Conservation (phyloP, 2,797 vertebrate species). For the Eulemur mongoz region DNA sequence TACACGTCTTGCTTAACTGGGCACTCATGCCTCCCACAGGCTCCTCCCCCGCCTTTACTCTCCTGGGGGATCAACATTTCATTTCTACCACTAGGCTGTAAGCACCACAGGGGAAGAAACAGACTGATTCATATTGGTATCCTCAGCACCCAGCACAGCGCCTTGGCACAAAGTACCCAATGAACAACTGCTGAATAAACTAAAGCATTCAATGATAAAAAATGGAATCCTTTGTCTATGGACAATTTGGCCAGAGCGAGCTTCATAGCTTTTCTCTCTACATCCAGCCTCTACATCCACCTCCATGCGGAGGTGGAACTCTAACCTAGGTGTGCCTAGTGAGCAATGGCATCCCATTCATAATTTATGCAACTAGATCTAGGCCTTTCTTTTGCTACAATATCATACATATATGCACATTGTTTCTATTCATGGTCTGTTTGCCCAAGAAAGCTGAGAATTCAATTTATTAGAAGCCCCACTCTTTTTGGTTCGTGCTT, state of each 20-base stretch:
- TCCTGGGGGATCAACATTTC: not conserved
- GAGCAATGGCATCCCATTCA: not conserved
- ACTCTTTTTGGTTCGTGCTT: not conserved
- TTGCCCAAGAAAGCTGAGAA: not conserved
- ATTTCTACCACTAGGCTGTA: not conserved
- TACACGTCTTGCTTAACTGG: not conserved
- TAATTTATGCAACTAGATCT: not conserved
- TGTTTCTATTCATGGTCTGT: not conserved
- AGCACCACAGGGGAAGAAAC: not conserved
- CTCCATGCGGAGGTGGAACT: not conserved
- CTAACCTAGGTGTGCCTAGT: not conserved
- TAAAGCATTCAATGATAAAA: conserved; percentile 3
- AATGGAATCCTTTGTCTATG: not conserved
- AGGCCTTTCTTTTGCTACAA: not conserved
- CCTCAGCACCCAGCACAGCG: not conserved
- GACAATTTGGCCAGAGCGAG: conserved; percentile 13
- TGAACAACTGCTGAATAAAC: not conserved
- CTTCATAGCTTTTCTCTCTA: not conserved
- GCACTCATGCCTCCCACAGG: no score
- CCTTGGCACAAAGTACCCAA: not conserved
- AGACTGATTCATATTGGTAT: not conserved
- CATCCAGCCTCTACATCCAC: not conserved
- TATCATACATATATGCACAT: not conserved
- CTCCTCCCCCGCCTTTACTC: not conserved
- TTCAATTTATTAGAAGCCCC: not conserved